Evolutionary conservation across 2,797 vertebrate genomes (phyloP).

Genomic region (Botia kubotai): DNA sequence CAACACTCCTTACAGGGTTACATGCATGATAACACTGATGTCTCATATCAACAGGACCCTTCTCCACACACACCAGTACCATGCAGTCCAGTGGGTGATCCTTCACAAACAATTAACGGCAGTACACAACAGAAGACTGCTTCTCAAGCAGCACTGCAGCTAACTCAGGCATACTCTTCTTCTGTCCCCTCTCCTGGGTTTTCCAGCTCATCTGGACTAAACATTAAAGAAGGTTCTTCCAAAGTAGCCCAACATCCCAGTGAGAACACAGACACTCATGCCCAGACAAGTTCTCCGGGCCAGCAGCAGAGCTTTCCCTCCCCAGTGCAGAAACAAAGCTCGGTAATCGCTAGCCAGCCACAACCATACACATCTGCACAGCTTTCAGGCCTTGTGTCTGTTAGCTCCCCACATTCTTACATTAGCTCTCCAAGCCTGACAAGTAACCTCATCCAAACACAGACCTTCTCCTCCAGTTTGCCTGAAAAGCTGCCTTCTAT

Average conservation of each 20-base stretch:
- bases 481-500: slow-evolving; percentile 88
- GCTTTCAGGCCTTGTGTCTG: slow-evolving; percentile 88
- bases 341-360: slow-evolving; percentile 91
- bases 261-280: slow-evolving; percentile 77
- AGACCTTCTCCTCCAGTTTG: slow-evolving; percentile 85
- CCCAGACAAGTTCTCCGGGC: slow-evolving; percentile 82
- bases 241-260: slow-evolving; percentile 81
- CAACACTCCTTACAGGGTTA: slow-evolving; percentile 94
- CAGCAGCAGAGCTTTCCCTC: slow-evolving; percentile 88
- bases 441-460: slow-evolving; percentile 84
- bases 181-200: slow-evolving; percentile 83
- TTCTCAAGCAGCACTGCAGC: slow-evolving; percentile 81
- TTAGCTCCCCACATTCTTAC: slow-evolving; percentile 89
- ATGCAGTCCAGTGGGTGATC: slow-evolving; percentile 86
- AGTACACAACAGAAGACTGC: slow-evolving; percentile 85
- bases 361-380: slow-evolving; percentile 88
- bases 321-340: slow-evolving; percentile 89
- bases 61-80: slow-evolving; percentile 86
- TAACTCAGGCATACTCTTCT: slow-evolving; percentile 85
- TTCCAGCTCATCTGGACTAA: slow-evolving; percentile 80
- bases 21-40: slow-evolving; percentile 82
- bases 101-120: slow-evolving; percentile 87
- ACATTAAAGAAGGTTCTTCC: slow-evolving; percentile 86
- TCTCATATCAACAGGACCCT: slow-evolving; percentile 89
- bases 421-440: slow-evolving; percentile 82